Evolutionary conservation across 2,888 invertebrate species (phyloP).

Genomic region (Lepidochrysops patricia): DNA sequence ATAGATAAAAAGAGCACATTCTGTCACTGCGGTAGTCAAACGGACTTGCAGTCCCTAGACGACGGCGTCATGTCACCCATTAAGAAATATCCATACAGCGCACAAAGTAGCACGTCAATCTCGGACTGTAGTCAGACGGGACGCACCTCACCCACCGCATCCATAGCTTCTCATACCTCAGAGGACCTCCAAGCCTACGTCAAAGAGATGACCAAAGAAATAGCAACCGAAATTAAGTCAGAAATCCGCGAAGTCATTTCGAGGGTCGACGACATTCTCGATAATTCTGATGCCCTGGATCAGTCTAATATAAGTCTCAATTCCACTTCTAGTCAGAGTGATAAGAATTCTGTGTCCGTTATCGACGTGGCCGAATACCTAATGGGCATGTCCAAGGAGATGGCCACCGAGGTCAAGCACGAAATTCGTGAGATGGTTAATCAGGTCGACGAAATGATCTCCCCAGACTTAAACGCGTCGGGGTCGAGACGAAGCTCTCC

Average conservation of each 20-base stretch:
- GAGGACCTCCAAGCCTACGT: slow-evolving; percentile 84
- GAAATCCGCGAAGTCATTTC: slow-evolving; percentile 87
- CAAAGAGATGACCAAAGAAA: slow-evolving; percentile 84
- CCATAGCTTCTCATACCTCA: slow-evolving; percentile 68
- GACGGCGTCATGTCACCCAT: slow-evolving; percentile 64
- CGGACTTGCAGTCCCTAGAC: slow-evolving; percentile 79
- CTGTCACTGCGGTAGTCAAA: slow-evolving; percentile 83
- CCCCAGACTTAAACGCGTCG: slow-evolving; percentile 56
- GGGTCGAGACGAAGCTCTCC: slow-evolving; percentile 62
- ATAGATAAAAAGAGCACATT: slow-evolving; percentile 58
- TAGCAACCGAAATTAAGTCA: slow-evolving; percentile 87
- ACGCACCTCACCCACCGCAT: slow-evolving; percentile 70
- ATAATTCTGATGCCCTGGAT: slow-evolving; percentile 78
- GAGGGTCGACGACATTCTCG: slow-evolving; percentile 84
- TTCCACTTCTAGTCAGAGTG: slow-evolving; percentile 75
- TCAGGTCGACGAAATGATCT: slow-evolving; percentile 81
- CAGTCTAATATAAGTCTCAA: slow-evolving; percentile 62
- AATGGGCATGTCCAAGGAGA: slow-evolving; percentile 84
- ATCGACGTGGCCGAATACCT: slow-evolving; percentile 85
- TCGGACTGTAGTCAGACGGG: slow-evolving; percentile 74
- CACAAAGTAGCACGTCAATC: slow-evolving; percentile 64
- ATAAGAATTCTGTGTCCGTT: slow-evolving; percentile 81
- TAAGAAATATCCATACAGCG: slow-evolving; percentile 59
- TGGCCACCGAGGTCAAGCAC: slow-evolving; percentile 86
- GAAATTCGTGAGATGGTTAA: slow-evolving; percentile 83